Percentiles rank a stretch among this genome's conserved stretches.
phyloP scores from a whole-genome alignment of 2,113 vertebrate genomes.

The Platycercus adscitus region DNA sequence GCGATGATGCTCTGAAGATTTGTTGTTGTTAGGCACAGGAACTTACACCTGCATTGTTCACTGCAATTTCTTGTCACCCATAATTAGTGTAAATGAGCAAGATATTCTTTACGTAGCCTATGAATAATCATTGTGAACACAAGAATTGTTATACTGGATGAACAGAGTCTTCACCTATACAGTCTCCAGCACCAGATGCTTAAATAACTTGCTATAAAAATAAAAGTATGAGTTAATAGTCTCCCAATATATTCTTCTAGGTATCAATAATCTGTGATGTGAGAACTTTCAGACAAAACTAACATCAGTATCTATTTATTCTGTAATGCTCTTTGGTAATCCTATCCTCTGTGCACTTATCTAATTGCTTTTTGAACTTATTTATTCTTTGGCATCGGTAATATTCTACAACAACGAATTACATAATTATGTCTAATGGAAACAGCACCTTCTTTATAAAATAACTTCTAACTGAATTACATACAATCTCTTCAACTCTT shows the following conservation, averaged over 20 bases:
- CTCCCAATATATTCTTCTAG: background rate
- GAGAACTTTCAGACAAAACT: background rate
- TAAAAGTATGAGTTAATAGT: background rate
- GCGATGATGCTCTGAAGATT: background rate
- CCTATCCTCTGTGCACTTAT: background rate
- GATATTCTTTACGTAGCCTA: background rate
- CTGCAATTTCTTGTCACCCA: background rate
- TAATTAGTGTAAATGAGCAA: background rate
- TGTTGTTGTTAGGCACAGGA: background rate
- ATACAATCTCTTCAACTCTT: background rate
- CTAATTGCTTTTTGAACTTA: constrained; percentile 3
- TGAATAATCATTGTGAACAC: background rate
- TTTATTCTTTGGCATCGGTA: background rate
- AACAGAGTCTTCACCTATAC: background rate
- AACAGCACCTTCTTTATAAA: background rate
- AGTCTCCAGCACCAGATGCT: background rate
- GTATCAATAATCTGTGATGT: background rate
- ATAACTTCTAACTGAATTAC: background rate
- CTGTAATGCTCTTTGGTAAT: constrained; percentile 8
- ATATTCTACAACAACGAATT: background rate
- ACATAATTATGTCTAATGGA: background rate
- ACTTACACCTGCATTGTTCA: background rate
- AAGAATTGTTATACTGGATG: background rate
- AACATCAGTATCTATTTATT: background rate
- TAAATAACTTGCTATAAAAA: background rate